Evolutionary conservation across 2,888 invertebrate genomes (phyloP), one percentile per base, ranked within the genome.

Genomic region (Ichneumoninae sp.): DNA sequence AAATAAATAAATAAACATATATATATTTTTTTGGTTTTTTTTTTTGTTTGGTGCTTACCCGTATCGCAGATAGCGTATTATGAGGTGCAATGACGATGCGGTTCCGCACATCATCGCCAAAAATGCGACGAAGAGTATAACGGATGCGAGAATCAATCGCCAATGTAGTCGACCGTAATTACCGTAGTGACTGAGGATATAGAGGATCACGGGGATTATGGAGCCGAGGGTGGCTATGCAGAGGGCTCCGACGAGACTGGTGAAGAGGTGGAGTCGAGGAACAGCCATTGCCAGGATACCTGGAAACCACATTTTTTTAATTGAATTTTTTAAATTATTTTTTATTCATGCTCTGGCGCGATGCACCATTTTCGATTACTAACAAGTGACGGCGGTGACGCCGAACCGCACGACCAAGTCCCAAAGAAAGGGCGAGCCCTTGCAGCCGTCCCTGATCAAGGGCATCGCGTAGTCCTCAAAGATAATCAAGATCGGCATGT

Each of bases 401-500:
- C 69, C 68, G 13, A 90, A 83, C 69, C 90, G 89, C 50, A 90
- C 85, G 10, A 89, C 75, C 19, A 90, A 65, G 52, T 88, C 86
- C 90, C 90, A 91, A 6, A 87, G 40, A 40, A 78, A 83, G 0
- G 83, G 80, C 0, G 85, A 87, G 5, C 89, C 89, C 62, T 69
- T 87, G 3, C 80, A 83, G n/a, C 86, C 85, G 26, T 76, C 44
- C 16, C 88, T 79, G n/a, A 89, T 77, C 3, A 79, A 85, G 5
- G 89, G 87, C 3, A 87, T 44, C 1, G 81, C 87, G 50, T 90
- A 90, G 2, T 87, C 77, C 1, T 88, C 33, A 30, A 83, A 72
- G 16, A 90, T 78, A 33, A 91, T 89, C 6, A 76, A 83, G 33
- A 91, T 91, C 5, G 90, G 90, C 86, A 90, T 86, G 75, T 89